These are phyloP conservation scores for Dicaeum eximium DNA, from an alignment of 2,113 vertebrate species.

Conservation along the genomic window DNA sequence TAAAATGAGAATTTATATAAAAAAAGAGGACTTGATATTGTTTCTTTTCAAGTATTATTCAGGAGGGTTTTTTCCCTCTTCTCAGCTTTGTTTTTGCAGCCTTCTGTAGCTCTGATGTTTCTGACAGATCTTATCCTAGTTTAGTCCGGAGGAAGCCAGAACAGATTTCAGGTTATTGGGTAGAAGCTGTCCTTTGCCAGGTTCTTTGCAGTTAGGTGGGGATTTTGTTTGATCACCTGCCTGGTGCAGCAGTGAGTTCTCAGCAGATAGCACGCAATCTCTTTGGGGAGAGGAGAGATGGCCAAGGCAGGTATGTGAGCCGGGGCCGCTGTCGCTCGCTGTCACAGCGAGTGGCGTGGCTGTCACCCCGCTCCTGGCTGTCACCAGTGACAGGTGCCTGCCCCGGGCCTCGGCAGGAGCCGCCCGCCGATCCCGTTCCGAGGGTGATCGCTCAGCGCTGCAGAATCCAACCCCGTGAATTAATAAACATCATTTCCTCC, in stretches of 20 bases:
- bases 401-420: neutral
- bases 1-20: neutral
- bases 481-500: neutral
- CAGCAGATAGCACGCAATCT: neutral
- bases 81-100: neutral
- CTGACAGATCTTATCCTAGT: neutral
- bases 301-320: neutral
- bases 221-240: neutral
- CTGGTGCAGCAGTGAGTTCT: fast-evolving
- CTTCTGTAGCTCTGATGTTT: neutral
- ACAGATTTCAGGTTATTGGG: neutral
- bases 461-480: neutral
- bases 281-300: neutral
- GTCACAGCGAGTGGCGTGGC: neutral
- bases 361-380: neutral
- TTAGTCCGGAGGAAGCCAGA: neutral
- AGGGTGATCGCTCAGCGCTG: neutral
- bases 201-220: neutral
- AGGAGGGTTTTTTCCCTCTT: fast-evolving
- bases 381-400: slow-evolving; percentile 43
- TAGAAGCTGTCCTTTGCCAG: neutral
- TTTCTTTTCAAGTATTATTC: neutral
- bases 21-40: neutral
- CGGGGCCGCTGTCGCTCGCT: neutral
- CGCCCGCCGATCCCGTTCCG: neutral